Conservation (phyloP, 2,888 invertebrate species). For the Lydus trimaculatus region DNA sequence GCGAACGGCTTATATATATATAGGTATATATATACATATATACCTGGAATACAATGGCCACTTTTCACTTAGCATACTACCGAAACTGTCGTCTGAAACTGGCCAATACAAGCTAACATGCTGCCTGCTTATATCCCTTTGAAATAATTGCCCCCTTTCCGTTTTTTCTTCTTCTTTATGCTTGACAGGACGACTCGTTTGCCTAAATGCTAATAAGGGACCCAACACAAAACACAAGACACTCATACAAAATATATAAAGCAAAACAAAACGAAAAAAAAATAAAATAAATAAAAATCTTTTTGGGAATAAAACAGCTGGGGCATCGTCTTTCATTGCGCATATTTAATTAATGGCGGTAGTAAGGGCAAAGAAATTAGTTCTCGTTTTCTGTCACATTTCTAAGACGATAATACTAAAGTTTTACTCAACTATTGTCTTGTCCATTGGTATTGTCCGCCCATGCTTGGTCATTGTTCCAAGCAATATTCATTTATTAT, state of each 20-base stretch:
- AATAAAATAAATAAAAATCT: neutral
- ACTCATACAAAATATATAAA: slow-evolving; percentile 28
- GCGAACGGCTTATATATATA: slow-evolving; percentile 41
- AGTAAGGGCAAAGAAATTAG: slow-evolving; percentile 14
- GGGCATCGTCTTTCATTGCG: slow-evolving; percentile 12
- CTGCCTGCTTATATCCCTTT: slow-evolving; percentile 41
- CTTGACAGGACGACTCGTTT: slow-evolving; percentile 41
- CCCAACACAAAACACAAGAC: slow-evolving; percentile 32
- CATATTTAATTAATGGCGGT: slow-evolving; percentile 13
- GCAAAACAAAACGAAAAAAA: neutral
- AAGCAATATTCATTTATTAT: slow-evolving; percentile 44
- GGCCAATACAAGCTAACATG: slow-evolving; percentile 38
- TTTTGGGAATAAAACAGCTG: slow-evolving; percentile 5
- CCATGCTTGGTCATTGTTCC: slow-evolving; percentile 45
- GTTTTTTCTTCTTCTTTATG: slow-evolving; percentile 24
- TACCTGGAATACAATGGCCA: slow-evolving; percentile 57
- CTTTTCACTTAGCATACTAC: slow-evolving; percentile 59
- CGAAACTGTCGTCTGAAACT: slow-evolving; percentile 52
- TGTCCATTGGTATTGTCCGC: slow-evolving; percentile 45
- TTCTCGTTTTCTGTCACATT: slow-evolving; percentile 30
- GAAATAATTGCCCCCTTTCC: slow-evolving; percentile 55
- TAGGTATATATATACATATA: slow-evolving; percentile 14
- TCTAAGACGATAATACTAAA: slow-evolving; percentile 25
- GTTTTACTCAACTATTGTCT: slow-evolving; percentile 45
- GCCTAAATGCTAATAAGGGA: slow-evolving; percentile 55